These are phyloP conservation scores for Hypothenemus hampei DNA, from an alignment of 1,140 invertebrate species.

Conservation along the genomic window DNA sequence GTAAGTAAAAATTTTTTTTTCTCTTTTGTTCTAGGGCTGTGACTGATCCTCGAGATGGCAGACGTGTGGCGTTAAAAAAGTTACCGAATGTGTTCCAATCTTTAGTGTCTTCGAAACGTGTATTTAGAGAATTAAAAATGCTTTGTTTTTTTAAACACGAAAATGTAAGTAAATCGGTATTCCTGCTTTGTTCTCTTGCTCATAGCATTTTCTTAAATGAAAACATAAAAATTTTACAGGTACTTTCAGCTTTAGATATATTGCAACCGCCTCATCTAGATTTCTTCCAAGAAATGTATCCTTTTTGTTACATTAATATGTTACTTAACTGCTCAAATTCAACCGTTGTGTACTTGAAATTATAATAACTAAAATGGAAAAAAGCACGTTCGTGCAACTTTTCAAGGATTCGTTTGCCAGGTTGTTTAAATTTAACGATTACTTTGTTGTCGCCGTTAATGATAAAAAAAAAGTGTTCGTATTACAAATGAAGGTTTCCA, in stretches of 20 bases:
- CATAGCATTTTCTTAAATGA: conserved; percentile 40
- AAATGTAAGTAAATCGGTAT: conserved; percentile 72
- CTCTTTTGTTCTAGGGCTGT: conserved; percentile 85
- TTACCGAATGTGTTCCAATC: conserved; percentile 99
- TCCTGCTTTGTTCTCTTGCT: conserved; percentile 3
- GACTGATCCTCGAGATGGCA: conserved; percentile 97
- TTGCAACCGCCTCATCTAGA: conserved; percentile 94
- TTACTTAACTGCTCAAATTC: too few species aligned
- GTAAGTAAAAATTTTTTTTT: too few species aligned
- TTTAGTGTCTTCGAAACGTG: conserved; percentile 94
- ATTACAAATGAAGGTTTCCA: too few species aligned
- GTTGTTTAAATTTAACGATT: too few species aligned
- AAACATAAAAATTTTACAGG: conserved; percentile 56
- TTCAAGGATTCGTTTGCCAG: too few species aligned
- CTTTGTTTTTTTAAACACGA: conserved; percentile 99
- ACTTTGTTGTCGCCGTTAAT: too few species aligned
- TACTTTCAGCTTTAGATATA: conserved; percentile 92
- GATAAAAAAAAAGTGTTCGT: too few species aligned
- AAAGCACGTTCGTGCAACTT: too few species aligned
- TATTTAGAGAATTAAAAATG: conserved; percentile 99
- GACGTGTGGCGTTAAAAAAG: conserved; percentile 97
- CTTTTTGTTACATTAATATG: too few species aligned
- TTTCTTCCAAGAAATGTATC: conserved; percentile 99
- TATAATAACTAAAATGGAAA: too few species aligned
- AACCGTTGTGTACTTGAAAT: too few species aligned